Base-by-base conservation (phyloP, 92 coral and sea anemone genomes). In the Bergia sp. region DNA sequence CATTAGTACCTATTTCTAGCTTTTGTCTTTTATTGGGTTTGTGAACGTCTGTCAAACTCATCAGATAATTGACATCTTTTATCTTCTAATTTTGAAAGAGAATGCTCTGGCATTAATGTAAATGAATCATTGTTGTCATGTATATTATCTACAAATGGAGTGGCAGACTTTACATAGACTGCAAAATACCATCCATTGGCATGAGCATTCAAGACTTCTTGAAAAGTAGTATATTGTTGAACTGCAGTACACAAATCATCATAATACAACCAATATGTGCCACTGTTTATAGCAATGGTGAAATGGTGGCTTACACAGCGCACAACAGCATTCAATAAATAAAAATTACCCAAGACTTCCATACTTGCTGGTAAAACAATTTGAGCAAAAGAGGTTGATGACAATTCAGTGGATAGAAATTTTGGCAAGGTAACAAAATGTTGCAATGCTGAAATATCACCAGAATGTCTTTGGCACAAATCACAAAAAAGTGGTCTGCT, bases 401-500 rank as follows among this genome's bases (percentile, higher is more conserved):
- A 89, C 49, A 92, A 64, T 92, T 89, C 94, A 77, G 86, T 86
- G 0, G 75, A 3, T 80, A 85, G 80, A 79, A 89, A 89, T 85
- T 2, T 89, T 50, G 90, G 92, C 39, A 89, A 13, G 7, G 79
- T 69, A 73, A 92, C 90, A 92, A 92, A 89, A 89, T 92, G 92
- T 77, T 92, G 88, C 81, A 92, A 89, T 8, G 81, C 86, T 66
- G 94, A 89, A 77, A 92, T 53, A 75, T 89, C 91, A 39, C 92
- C 92, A 92, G 92, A 92, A 85, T 92, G 90, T 77, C 23, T 73
- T 49, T 89, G 87, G 45, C 90, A 92, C 4, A 49, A 29, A 80
- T 92, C 94, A 89, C 94, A 91, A 80, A 47, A 92, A 86, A 89
- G 90, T 18, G 91, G 50, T 39, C 90, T 83, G 87, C 94, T 91